These are phyloP conservation scores for Xerus inauris DNA, from an alignment of 2,113 vertebrate genomes.

Conservation along the genomic window DNA sequence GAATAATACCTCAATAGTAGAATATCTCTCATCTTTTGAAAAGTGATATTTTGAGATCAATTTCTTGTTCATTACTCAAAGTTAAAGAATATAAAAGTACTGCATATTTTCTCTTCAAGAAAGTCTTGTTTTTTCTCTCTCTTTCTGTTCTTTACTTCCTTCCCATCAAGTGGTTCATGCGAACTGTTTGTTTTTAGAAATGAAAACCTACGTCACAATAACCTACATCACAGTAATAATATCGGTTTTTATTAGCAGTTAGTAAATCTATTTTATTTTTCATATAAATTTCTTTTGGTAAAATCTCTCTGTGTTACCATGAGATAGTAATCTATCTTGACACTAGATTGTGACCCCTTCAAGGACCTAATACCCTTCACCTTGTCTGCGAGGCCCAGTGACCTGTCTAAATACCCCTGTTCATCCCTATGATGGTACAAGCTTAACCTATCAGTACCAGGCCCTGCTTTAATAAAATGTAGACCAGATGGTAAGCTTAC, in stretches of 20 bases:
- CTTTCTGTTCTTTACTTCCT: neutral
- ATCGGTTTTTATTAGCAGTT: neutral
- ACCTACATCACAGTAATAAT: too few relatives aligned
- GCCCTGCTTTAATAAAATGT: slow-evolving; percentile 40
- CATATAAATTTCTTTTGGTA: neutral
- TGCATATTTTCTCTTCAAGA: neutral
- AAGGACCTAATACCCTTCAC: neutral
- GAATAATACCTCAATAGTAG: neutral
- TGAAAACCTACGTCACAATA: neutral
- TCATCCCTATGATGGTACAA: neutral
- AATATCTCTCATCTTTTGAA: neutral
- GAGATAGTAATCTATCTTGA: slow-evolving; percentile 7
- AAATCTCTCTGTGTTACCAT: neutral
- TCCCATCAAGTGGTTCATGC: neutral
- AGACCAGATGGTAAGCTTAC: slow-evolving; percentile 37
- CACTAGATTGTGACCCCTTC: slow-evolving; percentile 3
- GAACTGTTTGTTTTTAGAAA: neutral
- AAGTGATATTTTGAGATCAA: neutral
- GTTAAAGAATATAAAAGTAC: neutral
- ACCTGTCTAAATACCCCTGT: neutral
- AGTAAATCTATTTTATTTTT: neutral
- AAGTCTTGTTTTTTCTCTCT: neutral
- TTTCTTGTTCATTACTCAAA: neutral
- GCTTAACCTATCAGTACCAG: neutral
- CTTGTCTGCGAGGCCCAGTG: neutral